A percentile compares a stretch with the other conserved stretches of the same genome.
These are phyloP conservation scores for Aporophyla lueneburgensis DNA, from an alignment of 2,888 invertebrate genomes.

Conservation along the genomic window DNA sequence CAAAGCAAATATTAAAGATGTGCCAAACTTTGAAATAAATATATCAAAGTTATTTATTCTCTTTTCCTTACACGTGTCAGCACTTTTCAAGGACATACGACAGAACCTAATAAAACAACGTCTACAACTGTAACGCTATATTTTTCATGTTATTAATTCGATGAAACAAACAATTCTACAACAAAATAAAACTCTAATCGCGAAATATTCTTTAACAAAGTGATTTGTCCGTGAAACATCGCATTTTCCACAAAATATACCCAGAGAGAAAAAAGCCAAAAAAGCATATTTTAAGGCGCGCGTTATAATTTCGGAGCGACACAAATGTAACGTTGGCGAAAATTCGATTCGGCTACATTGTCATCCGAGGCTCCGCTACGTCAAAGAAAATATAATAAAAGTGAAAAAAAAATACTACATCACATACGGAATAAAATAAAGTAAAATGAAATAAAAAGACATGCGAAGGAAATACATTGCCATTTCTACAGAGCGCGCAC, in stretches of 20 bases:
- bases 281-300: constrained; percentile 67
- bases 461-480: constrained; percentile 82
- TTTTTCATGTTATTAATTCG: constrained; percentile 54
- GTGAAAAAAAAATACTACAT: constrained; percentile 83
- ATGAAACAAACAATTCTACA: constrained; percentile 45
- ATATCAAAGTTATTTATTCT: constrained; percentile 48
- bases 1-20: constrained; percentile 48
- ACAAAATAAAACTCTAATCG: constrained; percentile 55
- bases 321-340: constrained; percentile 56
- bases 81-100: constrained; percentile 51
- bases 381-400: constrained; percentile 82
- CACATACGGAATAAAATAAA: constrained; percentile 86
- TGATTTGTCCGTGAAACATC: constrained; percentile 54
- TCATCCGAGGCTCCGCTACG: constrained; percentile 65
- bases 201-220: constrained; percentile 52
- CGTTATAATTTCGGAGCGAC: constrained; percentile 65
- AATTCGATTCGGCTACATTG: constrained; percentile 70
- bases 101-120: constrained; percentile 49
- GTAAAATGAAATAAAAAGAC: constrained; percentile 87
- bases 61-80: constrained; percentile 57
- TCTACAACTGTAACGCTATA: constrained; percentile 41
- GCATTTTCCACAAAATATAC: constrained; percentile 53
- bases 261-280: constrained; percentile 37
- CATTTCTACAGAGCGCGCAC: constrained; percentile 77
- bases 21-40: constrained; percentile 51